phyloP scores from a whole-genome alignment of 2,888 invertebrate genomes.

The Xestoiulus laeticollis region DNA sequence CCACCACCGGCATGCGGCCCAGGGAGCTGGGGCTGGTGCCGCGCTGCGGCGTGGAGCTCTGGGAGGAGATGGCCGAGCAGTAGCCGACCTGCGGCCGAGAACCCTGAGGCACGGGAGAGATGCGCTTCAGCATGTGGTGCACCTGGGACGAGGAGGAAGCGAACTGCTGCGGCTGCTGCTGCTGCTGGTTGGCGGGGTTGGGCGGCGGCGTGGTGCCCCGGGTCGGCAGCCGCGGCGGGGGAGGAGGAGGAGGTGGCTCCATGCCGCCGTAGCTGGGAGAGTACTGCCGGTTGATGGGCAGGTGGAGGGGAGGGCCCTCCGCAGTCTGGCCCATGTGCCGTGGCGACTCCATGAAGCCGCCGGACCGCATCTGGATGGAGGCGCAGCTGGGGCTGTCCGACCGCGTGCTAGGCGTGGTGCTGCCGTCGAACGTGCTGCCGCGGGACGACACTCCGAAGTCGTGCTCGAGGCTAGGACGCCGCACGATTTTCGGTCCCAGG shows the following conservation, averaged over 20 bases:
- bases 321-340: conserved; percentile 45
- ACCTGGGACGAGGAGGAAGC: conserved; percentile 64
- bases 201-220: conserved; percentile 59
- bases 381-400: conserved; percentile 86
- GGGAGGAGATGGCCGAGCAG: conserved; percentile 55
- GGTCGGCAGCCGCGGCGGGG: conserved; percentile 70
- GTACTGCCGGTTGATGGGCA: conserved; percentile 56
- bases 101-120: conserved; percentile 71
- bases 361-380: conserved; percentile 62
- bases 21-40: conserved; percentile 73
- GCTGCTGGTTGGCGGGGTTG: conserved; percentile 64
- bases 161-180: conserved; percentile 74
- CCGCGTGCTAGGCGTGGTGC: conserved; percentile 83
- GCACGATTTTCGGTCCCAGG: conserved; percentile 69
- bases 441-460: conserved; percentile 67
- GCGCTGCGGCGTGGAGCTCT: conserved; percentile 61
- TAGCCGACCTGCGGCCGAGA: conserved; percentile 44
- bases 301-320: conserved; percentile 54
- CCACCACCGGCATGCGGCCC: conserved; percentile 79
- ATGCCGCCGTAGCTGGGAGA: conserved; percentile 57
- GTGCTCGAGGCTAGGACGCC: conserved; percentile 88
- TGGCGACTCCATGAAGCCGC: conserved; percentile 30
- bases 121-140: conserved; percentile 78
- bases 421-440: conserved; percentile 75
- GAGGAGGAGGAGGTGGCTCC: conserved; percentile 64